Evolutionary conservation across 2,888 invertebrate genomes (phyloP), one percentile per base, ranked within the genome.

Genomic region (Epistrophella euchroma): DNA sequence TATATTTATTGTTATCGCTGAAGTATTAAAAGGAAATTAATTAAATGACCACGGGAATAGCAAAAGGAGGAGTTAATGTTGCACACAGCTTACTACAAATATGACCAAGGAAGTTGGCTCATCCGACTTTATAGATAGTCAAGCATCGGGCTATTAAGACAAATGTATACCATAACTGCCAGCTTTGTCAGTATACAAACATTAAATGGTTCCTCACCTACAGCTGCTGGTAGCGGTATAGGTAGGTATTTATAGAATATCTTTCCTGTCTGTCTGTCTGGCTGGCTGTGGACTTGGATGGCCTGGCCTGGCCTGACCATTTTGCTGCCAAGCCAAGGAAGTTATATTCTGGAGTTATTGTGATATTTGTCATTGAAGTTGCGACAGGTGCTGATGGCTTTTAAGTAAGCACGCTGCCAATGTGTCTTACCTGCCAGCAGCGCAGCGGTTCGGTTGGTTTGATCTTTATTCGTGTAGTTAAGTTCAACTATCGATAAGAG

Each of bases 1-100:
- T 77, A 82, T 77, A 82, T 82, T 83, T 83, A 83, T 83, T 77
- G 82, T 77, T 77, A 83, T 77, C 77, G 82, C 73, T 13, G 52
- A 72, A 47, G 77, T 72, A 83, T 83, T 83, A 77, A 83, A 73
- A 68, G 60, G 72, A 73, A 72, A 77, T 83, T 83, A 72, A 83
- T 77, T 73, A 77, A 64, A 76, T 35, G 56, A 40, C 50, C 22
- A 52, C 40, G 22, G 28, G n/a, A 45, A 73, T 45, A 50, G 43
- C 47, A 40, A 35, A 73, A 22, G 47, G 66, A 52, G 52, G 56
- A 60, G 52, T 50, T 19, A 17, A 19, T 62, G 7, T 40, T 40
- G 25, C 10, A 25, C n/a, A 17, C 56, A 28, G 28, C 55, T 28
- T 55, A 11, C 32, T 35, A 40, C 40, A 13, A 22, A 43, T 35